phyloP scores from a whole-genome alignment of 2,113 vertebrate genomes.

The Pseudorasbora parva region DNA sequence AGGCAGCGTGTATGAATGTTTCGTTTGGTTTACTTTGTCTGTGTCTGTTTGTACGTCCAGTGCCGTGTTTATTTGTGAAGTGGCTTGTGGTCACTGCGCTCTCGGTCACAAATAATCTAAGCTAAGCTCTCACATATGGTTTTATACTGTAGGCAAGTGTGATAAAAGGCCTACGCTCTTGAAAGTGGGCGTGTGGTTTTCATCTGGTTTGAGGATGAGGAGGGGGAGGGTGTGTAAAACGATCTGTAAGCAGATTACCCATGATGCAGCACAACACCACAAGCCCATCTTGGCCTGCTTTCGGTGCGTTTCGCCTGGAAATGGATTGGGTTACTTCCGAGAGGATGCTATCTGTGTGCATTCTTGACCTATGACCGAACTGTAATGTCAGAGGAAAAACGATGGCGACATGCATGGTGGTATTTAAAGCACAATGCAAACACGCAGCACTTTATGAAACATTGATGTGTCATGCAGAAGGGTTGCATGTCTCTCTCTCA shows the following conservation, averaged over 20 bases:
- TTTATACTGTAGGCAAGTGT: constrained; percentile 53
- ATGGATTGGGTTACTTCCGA: background rate
- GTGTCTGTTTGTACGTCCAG: constrained; percentile 30
- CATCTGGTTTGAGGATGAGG: constrained; percentile 40
- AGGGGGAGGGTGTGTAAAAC: background rate
- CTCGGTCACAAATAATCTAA: constrained; percentile 58
- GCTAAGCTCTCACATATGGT: constrained; percentile 48
- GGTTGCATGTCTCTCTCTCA: too few relatives aligned
- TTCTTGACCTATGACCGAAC: background rate
- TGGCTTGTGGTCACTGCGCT: constrained; percentile 46
- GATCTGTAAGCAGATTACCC: constrained; percentile 36
- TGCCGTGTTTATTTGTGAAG: constrained; percentile 47
- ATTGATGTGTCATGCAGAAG: background rate
- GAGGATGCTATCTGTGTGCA: background rate
- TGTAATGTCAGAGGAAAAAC: background rate
- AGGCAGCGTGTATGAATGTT: background rate
- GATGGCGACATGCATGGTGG: background rate
- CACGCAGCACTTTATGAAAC: background rate
- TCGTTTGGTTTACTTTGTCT: background rate
- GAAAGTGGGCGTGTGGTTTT: constrained; percentile 43
- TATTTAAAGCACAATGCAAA: background rate
- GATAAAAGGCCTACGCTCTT: constrained; percentile 28
- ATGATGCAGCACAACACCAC: constrained; percentile 2
- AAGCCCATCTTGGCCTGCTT: background rate
- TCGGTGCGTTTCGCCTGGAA: background rate